Evolutionary conservation across 2,113 vertebrate species (phyloP).

Genomic region (Aspidoscelis tigris): DNA sequence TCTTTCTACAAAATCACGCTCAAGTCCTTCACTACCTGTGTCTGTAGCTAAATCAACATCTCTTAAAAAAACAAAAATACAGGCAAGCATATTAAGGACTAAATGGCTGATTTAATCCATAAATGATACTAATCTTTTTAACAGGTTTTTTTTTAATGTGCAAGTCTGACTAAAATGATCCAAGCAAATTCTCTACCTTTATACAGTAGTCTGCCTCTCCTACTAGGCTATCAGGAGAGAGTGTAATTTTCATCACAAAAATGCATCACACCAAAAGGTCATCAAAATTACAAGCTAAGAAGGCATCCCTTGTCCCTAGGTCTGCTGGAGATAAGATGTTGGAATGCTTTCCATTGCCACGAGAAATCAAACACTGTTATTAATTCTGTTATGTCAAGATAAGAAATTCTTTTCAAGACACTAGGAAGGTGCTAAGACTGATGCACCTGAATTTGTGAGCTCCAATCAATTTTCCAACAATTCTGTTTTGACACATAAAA

Average conservation of each 20-base stretch:
- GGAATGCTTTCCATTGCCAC: background rate
- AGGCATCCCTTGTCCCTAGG: background rate
- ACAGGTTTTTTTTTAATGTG: background rate
- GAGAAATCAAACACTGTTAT: background rate
- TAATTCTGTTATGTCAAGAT: background rate
- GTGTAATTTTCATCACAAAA: background rate
- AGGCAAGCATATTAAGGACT: slow-evolving; percentile 43
- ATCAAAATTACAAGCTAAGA: background rate
- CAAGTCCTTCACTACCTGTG: slow-evolving; percentile 24
- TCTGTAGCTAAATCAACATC: slow-evolving; percentile 50
- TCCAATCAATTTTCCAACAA: slow-evolving; percentile 34
- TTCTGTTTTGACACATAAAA: slow-evolving; percentile 14
- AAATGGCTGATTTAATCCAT: slow-evolving; percentile 10
- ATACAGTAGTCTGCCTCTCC: background rate
- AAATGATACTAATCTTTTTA: slow-evolving; percentile 37
- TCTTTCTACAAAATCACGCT: background rate
- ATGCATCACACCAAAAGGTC: background rate
- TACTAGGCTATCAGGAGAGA: background rate
- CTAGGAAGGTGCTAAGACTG: background rate
- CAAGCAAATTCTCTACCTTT: background rate
- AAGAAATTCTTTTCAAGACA: background rate
- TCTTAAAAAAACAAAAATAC: slow-evolving; percentile 14
- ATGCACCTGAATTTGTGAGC: background rate
- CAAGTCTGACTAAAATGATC: background rate
- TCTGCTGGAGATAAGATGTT: background rate